Percentiles rank a stretch among this genome's conserved stretches.
Conservation (phyloP, 1,140 invertebrate genomes). For the Spodoptera frugiperda region DNA sequence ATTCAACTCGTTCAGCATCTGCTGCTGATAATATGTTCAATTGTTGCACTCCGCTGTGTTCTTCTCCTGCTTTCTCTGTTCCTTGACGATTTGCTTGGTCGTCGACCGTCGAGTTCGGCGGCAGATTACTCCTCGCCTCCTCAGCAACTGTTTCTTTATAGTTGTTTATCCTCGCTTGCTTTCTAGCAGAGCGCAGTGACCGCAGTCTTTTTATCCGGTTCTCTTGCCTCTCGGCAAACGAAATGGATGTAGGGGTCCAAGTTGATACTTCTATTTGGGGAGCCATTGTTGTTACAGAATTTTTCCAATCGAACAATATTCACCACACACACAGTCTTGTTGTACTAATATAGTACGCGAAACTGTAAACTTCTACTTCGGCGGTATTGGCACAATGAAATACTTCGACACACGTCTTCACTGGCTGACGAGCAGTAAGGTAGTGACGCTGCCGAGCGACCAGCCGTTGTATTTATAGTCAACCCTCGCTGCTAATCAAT, state of each 20-base stretch:
- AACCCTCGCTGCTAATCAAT: too few species aligned
- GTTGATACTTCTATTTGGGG: slow-evolving; percentile 51
- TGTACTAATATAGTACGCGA: too few species aligned
- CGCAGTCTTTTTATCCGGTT: slow-evolving; percentile 90
- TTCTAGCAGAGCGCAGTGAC: slow-evolving; percentile 92
- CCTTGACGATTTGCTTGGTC: slow-evolving; percentile 94
- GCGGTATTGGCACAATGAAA: too few species aligned
- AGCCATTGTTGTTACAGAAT: slow-evolving; percentile 63
- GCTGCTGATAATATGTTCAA: too few species aligned
- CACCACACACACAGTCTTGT: too few species aligned
- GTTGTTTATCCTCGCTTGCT: slow-evolving; percentile 97
- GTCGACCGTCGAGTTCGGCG: slow-evolving; percentile 96
- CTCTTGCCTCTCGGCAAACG: slow-evolving; percentile 87
- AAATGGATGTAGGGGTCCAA: slow-evolving; percentile 64
- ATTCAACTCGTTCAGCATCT: slow-evolving; percentile 95
- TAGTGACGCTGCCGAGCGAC: too few species aligned
- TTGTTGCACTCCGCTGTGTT: too few species aligned
- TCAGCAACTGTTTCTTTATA: slow-evolving; percentile 99
- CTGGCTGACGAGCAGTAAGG: too few species aligned
- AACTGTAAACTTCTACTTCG: too few species aligned
- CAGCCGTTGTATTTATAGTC: too few species aligned
- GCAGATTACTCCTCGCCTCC: slow-evolving; percentile 96
- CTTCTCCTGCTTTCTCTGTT: slow-evolving; percentile 88
- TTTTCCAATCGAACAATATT: background rate
- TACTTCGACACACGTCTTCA: too few species aligned